Evolutionary conservation across 1,140 invertebrate genomes (phyloP), one percentile per base, ranked within the genome.

Genomic region (Neodiprion lecontei): DNA sequence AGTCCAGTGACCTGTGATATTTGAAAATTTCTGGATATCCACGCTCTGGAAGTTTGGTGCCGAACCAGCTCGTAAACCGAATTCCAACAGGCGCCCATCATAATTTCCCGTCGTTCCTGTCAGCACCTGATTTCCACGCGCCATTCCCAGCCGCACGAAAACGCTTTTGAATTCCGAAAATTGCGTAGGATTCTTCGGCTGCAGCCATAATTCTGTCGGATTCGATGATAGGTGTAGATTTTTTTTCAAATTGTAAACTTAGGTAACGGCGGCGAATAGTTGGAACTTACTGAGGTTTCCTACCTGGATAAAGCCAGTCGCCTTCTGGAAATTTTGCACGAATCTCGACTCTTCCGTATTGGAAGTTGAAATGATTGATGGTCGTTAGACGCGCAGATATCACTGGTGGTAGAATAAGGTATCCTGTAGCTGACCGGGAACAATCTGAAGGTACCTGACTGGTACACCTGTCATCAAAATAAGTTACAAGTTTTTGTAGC

Each of bases 301-400:
- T 86, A 93, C 93, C 92, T 84, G 95, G 94, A 90, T 93, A 93
- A 3, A 96, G 77, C 95, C 95, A 96, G 84, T 94, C 93, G 65
- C 95, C 95, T 78, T 88, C 86, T 0, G 95, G 94, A 79, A 96
- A 84, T 83, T 94, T 95, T 0, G 94, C 94, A 12, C 90, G 88
- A 7, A 96, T 89, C 83, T 96, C 94, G n/a, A 96, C 89, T 80
- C 89, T 90, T 11, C 95, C 95, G 79, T 93, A 96, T 76, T 90
- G 91, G 82, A 94, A 94, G 75, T 86, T 88, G 78, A 96, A 95
- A 17, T 86, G 88, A 50, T 91, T 86, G 75, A 90, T 91, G 0
- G 94, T 94, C 1, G 89, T 91, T 48, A 96, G 81, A 78, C 92
- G 91, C 9, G 91, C 91, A 4, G 94, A 94, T 69, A 92, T 84